Percentiles rank a stretch among this genome's conserved stretches.
phyloP scores from a whole-genome alignment of 2,888 invertebrate species.

The Carterocephalus palaemon region DNA sequence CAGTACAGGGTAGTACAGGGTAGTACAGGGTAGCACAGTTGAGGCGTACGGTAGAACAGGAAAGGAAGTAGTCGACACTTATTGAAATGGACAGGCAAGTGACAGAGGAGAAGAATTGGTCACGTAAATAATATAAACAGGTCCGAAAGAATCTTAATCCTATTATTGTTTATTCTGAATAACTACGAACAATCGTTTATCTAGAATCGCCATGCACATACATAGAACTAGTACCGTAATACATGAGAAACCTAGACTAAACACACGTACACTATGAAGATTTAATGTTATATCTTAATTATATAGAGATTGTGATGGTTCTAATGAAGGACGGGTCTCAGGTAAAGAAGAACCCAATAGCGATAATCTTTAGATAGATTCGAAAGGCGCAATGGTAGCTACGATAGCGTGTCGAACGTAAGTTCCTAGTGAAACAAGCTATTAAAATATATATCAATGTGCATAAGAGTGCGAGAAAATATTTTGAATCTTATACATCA shows the following conservation, averaged over 20 bases:
- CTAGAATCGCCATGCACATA: slow-evolving; percentile 74
- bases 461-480: slow-evolving; percentile 69
- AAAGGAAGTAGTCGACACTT: slow-evolving; percentile 26
- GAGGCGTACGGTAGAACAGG: slow-evolving; percentile 42
- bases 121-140: slow-evolving; percentile 43
- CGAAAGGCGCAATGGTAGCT: slow-evolving; percentile 41
- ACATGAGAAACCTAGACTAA: slow-evolving; percentile 65
- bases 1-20: slow-evolving; percentile 58
- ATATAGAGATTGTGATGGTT: slow-evolving; percentile 53
- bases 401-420: slow-evolving; percentile 60
- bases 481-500: slow-evolving; percentile 60
- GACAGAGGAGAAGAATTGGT: slow-evolving; percentile 42
- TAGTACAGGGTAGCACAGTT: slow-evolving; percentile 45
- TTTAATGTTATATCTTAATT: slow-evolving; percentile 53
- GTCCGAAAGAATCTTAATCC: slow-evolving; percentile 51
- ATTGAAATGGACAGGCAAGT: slow-evolving; percentile 16
- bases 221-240: slow-evolving; percentile 58
- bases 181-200: slow-evolving; percentile 73
- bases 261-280: slow-evolving; percentile 69
- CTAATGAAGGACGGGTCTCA: slow-evolving; percentile 47
- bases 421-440: slow-evolving; percentile 60
- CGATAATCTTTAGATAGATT: slow-evolving; percentile 26
- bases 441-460: slow-evolving; percentile 69
- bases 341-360: slow-evolving; percentile 49
- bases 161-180: slow-evolving; percentile 72